Percentiles rank a stretch among this genome's conserved stretches.
Conservation (phyloP, 2,888 invertebrate genomes). For the Caenorhabditis sulstoni region DNA sequence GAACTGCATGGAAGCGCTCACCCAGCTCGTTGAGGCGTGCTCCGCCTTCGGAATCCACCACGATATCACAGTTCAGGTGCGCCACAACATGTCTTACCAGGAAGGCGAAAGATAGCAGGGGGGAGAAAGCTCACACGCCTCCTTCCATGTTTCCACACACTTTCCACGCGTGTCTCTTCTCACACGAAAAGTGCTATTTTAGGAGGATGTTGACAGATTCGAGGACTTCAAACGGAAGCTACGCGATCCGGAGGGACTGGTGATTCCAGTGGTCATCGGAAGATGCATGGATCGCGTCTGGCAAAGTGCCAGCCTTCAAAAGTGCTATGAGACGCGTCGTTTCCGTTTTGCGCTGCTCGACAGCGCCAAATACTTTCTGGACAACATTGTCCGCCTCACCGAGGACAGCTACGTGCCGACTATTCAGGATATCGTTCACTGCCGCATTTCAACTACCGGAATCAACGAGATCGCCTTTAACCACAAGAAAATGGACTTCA, state of each 20-base stretch:
- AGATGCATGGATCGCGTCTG: constrained; percentile 70
- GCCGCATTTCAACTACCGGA: constrained; percentile 69
- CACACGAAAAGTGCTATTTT: constrained; percentile 15
- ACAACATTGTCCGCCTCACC: constrained; percentile 66
- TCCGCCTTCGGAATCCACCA: constrained; percentile 50
- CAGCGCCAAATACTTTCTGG: constrained; percentile 72
- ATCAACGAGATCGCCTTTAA: constrained; percentile 67
- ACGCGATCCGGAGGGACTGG: constrained; percentile 55
- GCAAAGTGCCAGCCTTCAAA: constrained; percentile 60
- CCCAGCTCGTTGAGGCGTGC: constrained; percentile 65
- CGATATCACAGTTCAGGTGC: constrained; percentile 64
- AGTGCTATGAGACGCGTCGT: constrained; percentile 61
- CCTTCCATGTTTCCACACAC: not conserved
- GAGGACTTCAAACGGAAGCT: constrained; percentile 61
- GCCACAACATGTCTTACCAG: constrained; percentile 5
- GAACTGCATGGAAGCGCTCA: constrained; percentile 67
- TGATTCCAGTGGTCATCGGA: constrained; percentile 65
- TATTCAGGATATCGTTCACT: constrained; percentile 80
- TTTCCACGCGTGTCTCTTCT: no score
- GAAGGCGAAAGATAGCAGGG: no score
- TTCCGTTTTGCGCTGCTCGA: constrained; percentile 67
- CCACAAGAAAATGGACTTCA: constrained; percentile 69
- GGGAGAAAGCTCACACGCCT: no score
- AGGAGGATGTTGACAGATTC: constrained; percentile 70
- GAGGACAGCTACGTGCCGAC: constrained; percentile 70